Conservation (phyloP, 2,888 invertebrate genomes). For the Darwinula stevensoni region DNA sequence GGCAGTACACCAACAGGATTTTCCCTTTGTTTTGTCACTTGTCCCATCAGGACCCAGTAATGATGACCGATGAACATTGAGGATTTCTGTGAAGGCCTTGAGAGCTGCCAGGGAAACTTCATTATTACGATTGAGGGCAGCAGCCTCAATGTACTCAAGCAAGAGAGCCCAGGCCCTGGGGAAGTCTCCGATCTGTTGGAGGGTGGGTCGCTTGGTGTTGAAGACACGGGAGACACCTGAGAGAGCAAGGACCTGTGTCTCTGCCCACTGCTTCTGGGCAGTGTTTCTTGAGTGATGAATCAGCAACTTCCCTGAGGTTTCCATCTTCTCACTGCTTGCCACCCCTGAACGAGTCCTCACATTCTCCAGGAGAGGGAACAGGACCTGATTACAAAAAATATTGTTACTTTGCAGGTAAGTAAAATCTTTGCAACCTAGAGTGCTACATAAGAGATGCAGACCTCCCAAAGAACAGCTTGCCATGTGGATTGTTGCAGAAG, state of each 20-base stretch:
- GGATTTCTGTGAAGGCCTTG: slow-evolving; percentile 86
- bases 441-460: too few species aligned
- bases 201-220: slow-evolving; percentile 56
- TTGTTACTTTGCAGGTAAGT: too few species aligned
- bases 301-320: slow-evolving; percentile 60
- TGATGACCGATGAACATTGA: slow-evolving; percentile 18
- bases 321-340: slow-evolving; percentile 34
- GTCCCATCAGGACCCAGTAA: background rate
- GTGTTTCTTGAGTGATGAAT: slow-evolving; percentile 97
- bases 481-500: slow-evolving; percentile 62
- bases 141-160: slow-evolving; percentile 72
- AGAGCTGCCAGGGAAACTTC: slow-evolving; percentile 86
- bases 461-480: slow-evolving; percentile 78
- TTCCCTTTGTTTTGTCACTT: too few species aligned
- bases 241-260: slow-evolving; percentile 45
- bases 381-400: slow-evolving; percentile 23
- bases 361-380: slow-evolving; percentile 78
- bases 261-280: slow-evolving; percentile 96
- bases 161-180: slow-evolving; percentile 73
- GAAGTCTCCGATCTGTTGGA: slow-evolving; percentile 65
- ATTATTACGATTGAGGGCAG: slow-evolving; percentile 66
- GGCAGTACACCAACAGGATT: background rate
- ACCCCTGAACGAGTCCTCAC: slow-evolving; percentile 30
- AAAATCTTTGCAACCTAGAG: too few species aligned
- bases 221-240: slow-evolving; percentile 80